Percentiles rank a stretch among this genome's conserved stretches.
Conservation (phyloP, 2,888 invertebrate genomes). For the Plebejus anna region DNA sequence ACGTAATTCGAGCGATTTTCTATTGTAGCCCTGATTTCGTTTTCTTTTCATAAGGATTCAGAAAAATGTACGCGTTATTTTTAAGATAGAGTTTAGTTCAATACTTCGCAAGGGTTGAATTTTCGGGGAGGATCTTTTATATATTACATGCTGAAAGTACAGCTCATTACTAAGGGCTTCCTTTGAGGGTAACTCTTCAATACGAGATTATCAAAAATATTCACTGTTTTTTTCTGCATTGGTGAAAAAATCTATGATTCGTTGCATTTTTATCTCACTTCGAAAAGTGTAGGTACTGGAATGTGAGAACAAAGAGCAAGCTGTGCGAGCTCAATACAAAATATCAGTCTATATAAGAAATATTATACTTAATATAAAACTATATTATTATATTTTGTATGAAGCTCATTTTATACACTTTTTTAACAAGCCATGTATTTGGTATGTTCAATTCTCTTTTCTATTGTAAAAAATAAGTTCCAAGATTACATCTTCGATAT, state of each 20-base stretch:
- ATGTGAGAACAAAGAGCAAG: not conserved
- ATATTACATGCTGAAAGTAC: constrained; percentile 12
- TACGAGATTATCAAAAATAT: constrained; percentile 7
- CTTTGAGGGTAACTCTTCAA: constrained; percentile 3
- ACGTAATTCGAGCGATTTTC: constrained; percentile 57
- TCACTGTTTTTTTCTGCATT: not conserved
- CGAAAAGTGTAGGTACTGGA: not conserved
- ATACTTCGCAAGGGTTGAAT: constrained; percentile 23
- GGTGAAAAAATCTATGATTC: not conserved
- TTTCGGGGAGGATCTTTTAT: constrained; percentile 15
- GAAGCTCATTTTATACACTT: not conserved
- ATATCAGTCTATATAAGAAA: not conserved
- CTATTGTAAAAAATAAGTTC: not conserved
- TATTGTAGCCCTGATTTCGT: constrained; percentile 44
- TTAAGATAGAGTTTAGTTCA: constrained; percentile 57
- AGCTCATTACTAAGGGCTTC: constrained; percentile 13
- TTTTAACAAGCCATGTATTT: not conserved
- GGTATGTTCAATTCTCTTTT: not conserved
- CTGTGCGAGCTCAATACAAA: not conserved
- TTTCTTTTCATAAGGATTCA: constrained; percentile 52
- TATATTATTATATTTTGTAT: not conserved
- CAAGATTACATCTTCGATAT: too few species aligned
- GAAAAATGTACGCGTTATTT: constrained; percentile 56
- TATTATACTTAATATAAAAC: not conserved
- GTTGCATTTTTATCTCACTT: not conserved